Conservation (phyloP, 1,140 invertebrate species). For the Anadara kagoshimensis region DNA sequence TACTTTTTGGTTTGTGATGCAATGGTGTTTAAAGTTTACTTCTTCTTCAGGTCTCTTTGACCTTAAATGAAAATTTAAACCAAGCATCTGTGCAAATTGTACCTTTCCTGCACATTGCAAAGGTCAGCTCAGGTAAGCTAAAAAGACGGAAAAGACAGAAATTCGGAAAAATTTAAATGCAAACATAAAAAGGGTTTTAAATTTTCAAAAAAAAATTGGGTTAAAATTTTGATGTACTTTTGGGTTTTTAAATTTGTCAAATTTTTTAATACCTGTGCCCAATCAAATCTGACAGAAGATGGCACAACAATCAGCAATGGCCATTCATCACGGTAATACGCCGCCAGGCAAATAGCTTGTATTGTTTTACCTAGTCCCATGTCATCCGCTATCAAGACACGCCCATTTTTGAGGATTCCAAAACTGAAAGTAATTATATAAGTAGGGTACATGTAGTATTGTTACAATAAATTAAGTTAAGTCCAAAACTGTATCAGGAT, state of each 20-base stretch:
- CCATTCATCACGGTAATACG: conserved; percentile 92
- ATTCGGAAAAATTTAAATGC: too few relatives aligned
- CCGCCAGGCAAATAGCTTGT: conserved; percentile 93
- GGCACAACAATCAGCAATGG: conserved; percentile 86
- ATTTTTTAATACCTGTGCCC: conserved; percentile 67
- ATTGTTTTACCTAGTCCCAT: conserved; percentile 99
- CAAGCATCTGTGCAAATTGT: too few relatives aligned
- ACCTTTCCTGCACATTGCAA: too few relatives aligned
- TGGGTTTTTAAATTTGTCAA: neutral
- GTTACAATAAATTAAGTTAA: too few relatives aligned
- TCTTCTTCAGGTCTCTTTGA: too few relatives aligned
- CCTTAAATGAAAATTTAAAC: too few relatives aligned
- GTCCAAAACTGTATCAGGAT: too few relatives aligned
- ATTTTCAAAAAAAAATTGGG: neutral
- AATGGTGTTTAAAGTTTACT: too few relatives aligned
- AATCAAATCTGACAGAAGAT: conserved; percentile 75
- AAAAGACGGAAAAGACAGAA: too few relatives aligned
- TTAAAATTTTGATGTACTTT: neutral
- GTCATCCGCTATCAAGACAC: conserved; percentile 66
- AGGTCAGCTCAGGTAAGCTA: too few relatives aligned
- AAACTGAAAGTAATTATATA: conserved; percentile 46
- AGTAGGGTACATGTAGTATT: neutral
- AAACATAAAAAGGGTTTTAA: too few relatives aligned
- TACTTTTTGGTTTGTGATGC: too few relatives aligned
- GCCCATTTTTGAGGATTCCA: conserved; percentile 59